These are phyloP conservation scores for Crossocerus cetratus DNA, from an alignment of 2,888 invertebrate genomes.

Conservation along the genomic window DNA sequence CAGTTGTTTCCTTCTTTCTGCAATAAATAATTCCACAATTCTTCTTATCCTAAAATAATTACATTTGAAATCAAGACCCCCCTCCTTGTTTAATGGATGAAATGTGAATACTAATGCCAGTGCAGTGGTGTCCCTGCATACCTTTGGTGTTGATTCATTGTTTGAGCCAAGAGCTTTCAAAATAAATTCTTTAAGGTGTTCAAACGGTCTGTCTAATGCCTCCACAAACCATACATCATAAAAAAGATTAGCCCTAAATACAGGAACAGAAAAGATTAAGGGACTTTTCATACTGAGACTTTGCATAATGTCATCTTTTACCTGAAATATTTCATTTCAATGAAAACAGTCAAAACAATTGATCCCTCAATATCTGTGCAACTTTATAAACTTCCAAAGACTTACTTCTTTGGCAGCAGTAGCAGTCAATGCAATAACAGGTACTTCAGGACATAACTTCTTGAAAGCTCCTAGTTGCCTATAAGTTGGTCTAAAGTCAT, in stretches of 20 bases:
- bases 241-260: slow-evolving; percentile 94
- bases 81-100: no score
- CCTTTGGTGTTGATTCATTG: slow-evolving; percentile 39
- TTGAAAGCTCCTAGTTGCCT: slow-evolving; percentile 89
- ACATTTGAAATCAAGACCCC: background rate
- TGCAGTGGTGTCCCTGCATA: slow-evolving; percentile 7
- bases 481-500: slow-evolving; percentile 97
- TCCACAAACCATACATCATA: slow-evolving; percentile 97
- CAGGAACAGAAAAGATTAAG: slow-evolving; percentile 88
- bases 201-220: slow-evolving; percentile 87
- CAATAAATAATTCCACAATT: slow-evolving; percentile 96
- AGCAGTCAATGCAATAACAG: slow-evolving; percentile 96
- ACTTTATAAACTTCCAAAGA: slow-evolving; percentile 4
- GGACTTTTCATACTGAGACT: slow-evolving; percentile 85
- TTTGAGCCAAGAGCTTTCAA: slow-evolving; percentile 82
- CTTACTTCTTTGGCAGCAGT: slow-evolving; percentile 87
- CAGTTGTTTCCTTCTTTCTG: slow-evolving; percentile 94
- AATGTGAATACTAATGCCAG: no score
- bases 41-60: slow-evolving; percentile 72
- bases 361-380: slow-evolving; percentile 10
- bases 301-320: slow-evolving; percentile 88
- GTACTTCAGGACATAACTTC: slow-evolving; percentile 80
- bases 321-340: slow-evolving; percentile 76
- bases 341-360: slow-evolving; percentile 1
- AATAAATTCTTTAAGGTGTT: slow-evolving; percentile 88